Evolutionary conservation across 2,113 vertebrate genomes (phyloP), one percentile per base, ranked within the genome.

Genomic region (Neogale vison): DNA sequence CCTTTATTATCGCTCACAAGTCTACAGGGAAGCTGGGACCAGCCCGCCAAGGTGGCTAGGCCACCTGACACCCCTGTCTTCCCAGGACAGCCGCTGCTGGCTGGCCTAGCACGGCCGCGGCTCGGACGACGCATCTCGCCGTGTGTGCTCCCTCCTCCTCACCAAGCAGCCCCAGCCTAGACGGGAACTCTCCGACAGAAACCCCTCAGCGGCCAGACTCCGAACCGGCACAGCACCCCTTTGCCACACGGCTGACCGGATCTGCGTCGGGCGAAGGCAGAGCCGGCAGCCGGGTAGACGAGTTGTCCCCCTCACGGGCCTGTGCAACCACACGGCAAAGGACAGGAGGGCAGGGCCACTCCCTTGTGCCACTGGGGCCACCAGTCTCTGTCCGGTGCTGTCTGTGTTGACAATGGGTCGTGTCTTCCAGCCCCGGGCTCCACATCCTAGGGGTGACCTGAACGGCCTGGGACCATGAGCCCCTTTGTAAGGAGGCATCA

Each of bases 301-400:
- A 29, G 24, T 14, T 26, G 0, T 1, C 69, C 39, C 42, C 29
- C 20, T 0, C 13, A 4, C 2, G 10, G 71, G 52, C 4, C 26
- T 59, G 6, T 11, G 76, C 29, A 39, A 7, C 14, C 50, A 6
- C 31, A 39, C 0, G 21, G 6, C 83, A 23, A 36, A 63, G 55
- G 81, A 36, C 29, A 67, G 23, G 88, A 2, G 31, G 10, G 0
- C 9, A 17, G 52, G 17, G 21, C 31, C 9, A 0, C 1, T 23
- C 7, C 20, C 1, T 0, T 55, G 26, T 45, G 23, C 24, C n/a
- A 0, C 21, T 3, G 26, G 21, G 4, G 29, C n/a, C 23, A 3
- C 4, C 8, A 0, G 0, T 31, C 18, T 9, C 3, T 20, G 13
- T 9, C 13, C 0, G 10, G 31, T 0, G 31, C 26, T 4, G 3